A percentile compares a stretch with the other conserved stretches of the same genome.
phyloP scores from a whole-genome alignment of 2,888 invertebrate species.

The Watsonalla binaria region DNA sequence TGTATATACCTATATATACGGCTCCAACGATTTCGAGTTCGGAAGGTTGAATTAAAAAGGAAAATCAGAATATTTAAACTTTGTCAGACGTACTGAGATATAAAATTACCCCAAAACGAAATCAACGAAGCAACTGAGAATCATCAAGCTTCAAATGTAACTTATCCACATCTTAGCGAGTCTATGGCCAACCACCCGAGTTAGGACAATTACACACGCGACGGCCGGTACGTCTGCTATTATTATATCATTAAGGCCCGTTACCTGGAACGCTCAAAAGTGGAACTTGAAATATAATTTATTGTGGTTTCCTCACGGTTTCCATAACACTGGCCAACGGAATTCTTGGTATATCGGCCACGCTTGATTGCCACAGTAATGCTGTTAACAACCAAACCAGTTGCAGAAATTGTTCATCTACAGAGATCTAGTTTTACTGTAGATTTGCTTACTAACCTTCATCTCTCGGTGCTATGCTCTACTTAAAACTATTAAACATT shows the following conservation, averaged over 20 bases:
- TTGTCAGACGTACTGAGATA: no score
- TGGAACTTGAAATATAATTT: slow-evolving; percentile 40
- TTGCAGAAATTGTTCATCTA: slow-evolving; percentile 11
- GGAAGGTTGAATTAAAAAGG: no score
- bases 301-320: slow-evolving; percentile 46
- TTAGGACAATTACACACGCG: slow-evolving; percentile 56
- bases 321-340: slow-evolving; percentile 21
- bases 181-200: slow-evolving; percentile 22
- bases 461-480: neutral
- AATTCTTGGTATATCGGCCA: slow-evolving; percentile 32
- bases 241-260: slow-evolving; percentile 61
- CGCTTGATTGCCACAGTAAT: slow-evolving; percentile 22
- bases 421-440: neutral
- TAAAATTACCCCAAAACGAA: no score
- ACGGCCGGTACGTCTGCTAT: slow-evolving; percentile 38
- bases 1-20: no score
- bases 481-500: neutral
- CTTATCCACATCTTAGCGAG: slow-evolving; percentile 6
- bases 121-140: neutral
- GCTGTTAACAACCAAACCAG: slow-evolving; percentile 15
- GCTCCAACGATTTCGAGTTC: no score
- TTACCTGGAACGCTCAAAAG: slow-evolving; percentile 37
- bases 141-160: neutral
- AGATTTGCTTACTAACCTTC: neutral
- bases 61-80: no score